A percentile compares a stretch with the other conserved stretches of the same genome.
Conservation (phyloP, 2,888 invertebrate genomes). For the Drosophila nr. perissopoda region DNA sequence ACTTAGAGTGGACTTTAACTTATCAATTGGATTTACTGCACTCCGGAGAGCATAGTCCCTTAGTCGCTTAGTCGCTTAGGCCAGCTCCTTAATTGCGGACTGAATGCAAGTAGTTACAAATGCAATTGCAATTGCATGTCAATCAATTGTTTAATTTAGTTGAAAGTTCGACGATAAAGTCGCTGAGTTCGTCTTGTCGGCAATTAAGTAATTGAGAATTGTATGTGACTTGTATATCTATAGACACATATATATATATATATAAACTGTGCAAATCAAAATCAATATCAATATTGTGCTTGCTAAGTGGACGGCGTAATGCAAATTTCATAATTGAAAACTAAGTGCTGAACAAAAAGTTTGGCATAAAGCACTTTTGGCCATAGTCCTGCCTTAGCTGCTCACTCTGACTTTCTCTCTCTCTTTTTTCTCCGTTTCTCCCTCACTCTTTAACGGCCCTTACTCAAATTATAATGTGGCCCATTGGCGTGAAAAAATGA, state of each 20-base stretch:
- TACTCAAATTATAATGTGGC: conserved; percentile 62
- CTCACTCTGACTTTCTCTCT: neutral
- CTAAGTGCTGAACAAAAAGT: conserved; percentile 72
- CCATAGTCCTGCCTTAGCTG: conserved; percentile 19
- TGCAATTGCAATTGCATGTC: conserved; percentile 39
- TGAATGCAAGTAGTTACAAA: conserved; percentile 14
- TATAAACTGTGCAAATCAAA: conserved; percentile 45
- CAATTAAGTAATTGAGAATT: conserved; percentile 73
- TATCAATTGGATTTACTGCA: neutral
- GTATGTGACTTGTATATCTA: conserved; percentile 23
- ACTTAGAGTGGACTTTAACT: neutral
- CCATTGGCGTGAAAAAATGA: conserved; percentile 75
- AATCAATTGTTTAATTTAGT: conserved; percentile 68
- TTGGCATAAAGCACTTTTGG: conserved; percentile 64
- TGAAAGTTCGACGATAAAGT: conserved; percentile 15
- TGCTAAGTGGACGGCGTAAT: conserved; percentile 60
- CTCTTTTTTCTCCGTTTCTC: neutral
- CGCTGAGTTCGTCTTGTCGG: conserved; percentile 17
- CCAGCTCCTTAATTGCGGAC: conserved; percentile 19
- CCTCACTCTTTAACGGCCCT: neutral
- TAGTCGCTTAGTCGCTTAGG: conserved; percentile 2
- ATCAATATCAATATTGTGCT: conserved; percentile 77
- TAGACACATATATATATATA: conserved; percentile 6
- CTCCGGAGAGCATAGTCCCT: conserved; percentile 2
- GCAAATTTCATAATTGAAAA: conserved; percentile 80